Base-by-base conservation (phyloP, 1,140 invertebrate species). In the Leucophenga varia region DNA sequence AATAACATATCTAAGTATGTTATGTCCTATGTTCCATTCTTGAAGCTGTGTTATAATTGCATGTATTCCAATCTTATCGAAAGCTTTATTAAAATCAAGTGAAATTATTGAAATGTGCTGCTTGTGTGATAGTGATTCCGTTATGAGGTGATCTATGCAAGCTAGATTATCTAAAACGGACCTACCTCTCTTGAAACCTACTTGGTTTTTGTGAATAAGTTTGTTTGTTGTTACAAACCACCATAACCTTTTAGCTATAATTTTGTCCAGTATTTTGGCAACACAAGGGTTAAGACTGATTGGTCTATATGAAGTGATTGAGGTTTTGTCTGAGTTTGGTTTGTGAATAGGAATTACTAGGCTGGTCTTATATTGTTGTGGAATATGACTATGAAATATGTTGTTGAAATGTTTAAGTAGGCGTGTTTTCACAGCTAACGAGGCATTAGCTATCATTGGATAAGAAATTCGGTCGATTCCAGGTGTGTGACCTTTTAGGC, bases 41-140 rank as follows among this genome's bases (percentile, higher is more conserved):
- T 32, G n/a, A 13, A 52, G 13, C 20, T 52, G 31, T 12, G 28
- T 25, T 10, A 47, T 18, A 16, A 52, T 22, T n/a, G 25, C 10
- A 14, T 52, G 49, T 3, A 53, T 21, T 10, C 51, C 51, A 18
- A 53, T 17, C 18, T 25, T 42, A 17, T 52, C 49, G 8, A 52
- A 47, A 12, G 49, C 44, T 25, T 47, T 52, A 37, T 20, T 31
- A 4, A 53, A 48, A 7, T 53, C 51, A 28, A 52, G 28, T 7
- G 49, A 30, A 21, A 50, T 32, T 21, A 47, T 31, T 16, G 45
- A 39, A 12, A 22, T 31, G 25, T 47, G 45, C 12, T 40, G 39
- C 39, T 25, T 38, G 8, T 8, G 7, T n/a, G n/a, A 21, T 18
- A 36, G 8, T 9, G 45, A 31, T n/a, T 30, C 30, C n/a, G 45